phyloP scores from a whole-genome alignment of 2,888 invertebrate species.

The Pterostichus madidus region DNA sequence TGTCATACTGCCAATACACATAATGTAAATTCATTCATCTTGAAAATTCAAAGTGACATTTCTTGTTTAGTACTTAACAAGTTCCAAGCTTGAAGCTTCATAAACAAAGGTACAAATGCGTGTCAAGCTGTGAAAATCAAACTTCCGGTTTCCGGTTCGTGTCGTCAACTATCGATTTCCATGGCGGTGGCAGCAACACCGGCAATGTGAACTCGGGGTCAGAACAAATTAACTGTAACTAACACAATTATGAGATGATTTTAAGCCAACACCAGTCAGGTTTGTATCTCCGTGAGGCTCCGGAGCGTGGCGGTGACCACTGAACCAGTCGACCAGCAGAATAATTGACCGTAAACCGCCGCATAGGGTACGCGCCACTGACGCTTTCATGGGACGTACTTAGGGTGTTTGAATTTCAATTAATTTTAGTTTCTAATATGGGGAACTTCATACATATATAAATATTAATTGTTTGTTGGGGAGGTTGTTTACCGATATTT shows the following conservation, averaged over 20 bases:
- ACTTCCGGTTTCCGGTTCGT: conserved; percentile 13
- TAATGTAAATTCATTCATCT: too few species aligned
- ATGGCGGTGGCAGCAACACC: neutral
- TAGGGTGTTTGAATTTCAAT: too few species aligned
- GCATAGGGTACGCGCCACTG: neutral
- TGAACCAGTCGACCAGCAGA: conserved; percentile 12
- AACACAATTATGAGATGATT: conserved; percentile 42
- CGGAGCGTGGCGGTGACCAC: neutral
- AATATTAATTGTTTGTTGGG: too few species aligned
- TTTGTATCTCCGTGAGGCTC: neutral
- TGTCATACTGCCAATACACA: too few species aligned
- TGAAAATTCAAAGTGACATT: too few species aligned
- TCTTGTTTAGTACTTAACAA: too few species aligned
- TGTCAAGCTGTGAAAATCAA: conserved; percentile 13
- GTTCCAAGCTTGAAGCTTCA: too few species aligned
- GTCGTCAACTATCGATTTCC: conserved; percentile 21
- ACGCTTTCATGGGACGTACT: too few species aligned
- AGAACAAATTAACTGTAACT: conserved; percentile 34
- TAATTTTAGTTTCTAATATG: too few species aligned
- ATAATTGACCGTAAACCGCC: conserved; percentile 13
- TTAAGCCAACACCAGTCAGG: neutral
- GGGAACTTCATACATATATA: too few species aligned
- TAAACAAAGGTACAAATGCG: neutral
- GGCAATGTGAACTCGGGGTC: conserved; percentile 1
- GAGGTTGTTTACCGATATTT: too few species aligned